These are phyloP conservation scores for Pimephales promelas DNA, from an alignment of 2,113 vertebrate species.

Conservation along the genomic window DNA sequence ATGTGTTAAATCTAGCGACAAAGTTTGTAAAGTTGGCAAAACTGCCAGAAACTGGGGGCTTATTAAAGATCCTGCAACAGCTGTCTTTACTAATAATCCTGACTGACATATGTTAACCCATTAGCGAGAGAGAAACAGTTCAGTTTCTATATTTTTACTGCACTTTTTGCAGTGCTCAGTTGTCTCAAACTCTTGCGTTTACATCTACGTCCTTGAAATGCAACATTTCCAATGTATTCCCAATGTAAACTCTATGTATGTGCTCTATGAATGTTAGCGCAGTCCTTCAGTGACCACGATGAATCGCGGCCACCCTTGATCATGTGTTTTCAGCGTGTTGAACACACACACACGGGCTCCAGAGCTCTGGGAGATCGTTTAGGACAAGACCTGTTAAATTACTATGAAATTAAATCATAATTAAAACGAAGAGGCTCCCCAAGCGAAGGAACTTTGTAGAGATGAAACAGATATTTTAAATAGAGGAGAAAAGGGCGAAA, in stretches of 20 bases:
- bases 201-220: not conserved
- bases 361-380: slow-evolving; percentile 28
- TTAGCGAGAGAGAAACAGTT: too few species aligned
- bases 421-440: slow-evolving; percentile 36
- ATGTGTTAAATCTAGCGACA: too few species aligned
- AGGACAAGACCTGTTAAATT: slow-evolving; percentile 41
- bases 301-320: slow-evolving; percentile 30
- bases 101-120: too few species aligned
- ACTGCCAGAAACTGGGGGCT: too few species aligned
- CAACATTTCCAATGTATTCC: not conserved
- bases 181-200: too few species aligned
- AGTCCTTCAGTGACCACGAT: slow-evolving; percentile 11
- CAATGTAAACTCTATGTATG: not conserved
- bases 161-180: too few species aligned
- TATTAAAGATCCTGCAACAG: too few species aligned
- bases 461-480: slow-evolving; percentile 33
- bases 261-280: not conserved
- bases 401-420: slow-evolving; percentile 46
- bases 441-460: not conserved
- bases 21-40: too few species aligned
- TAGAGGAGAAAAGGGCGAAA: slow-evolving; percentile 19
- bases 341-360: not conserved
- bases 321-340: not conserved
- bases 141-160: too few species aligned
- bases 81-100: too few species aligned